Evolutionary conservation across 2,113 vertebrate genomes (phyloP).

Genomic region (Catharus fuscescens): DNA sequence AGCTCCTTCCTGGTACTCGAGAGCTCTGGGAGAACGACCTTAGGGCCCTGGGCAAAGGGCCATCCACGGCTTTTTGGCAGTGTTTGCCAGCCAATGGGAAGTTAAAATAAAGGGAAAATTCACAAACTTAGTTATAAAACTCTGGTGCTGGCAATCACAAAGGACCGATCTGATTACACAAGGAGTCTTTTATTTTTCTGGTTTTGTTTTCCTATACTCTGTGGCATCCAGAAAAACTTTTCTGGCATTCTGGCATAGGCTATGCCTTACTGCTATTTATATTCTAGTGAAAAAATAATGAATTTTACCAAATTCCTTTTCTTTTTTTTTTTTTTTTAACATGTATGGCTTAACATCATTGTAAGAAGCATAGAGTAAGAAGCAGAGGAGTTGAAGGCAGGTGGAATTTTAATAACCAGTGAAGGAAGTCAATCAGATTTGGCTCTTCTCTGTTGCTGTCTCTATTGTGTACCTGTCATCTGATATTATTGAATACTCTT

Average conservation of each 20-base stretch:
- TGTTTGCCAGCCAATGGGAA: not conserved
- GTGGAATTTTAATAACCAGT: not conserved
- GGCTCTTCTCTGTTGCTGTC: rapidly evolving
- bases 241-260: not conserved
- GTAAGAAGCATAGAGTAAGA: not conserved
- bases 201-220: not conserved
- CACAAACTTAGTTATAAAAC: not conserved
- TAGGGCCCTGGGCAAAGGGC: not conserved
- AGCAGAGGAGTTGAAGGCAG: not conserved
- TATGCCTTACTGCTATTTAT: not conserved
- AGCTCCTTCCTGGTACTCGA: not conserved
- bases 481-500: not conserved
- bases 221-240: not conserved
- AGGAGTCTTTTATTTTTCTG: not conserved
- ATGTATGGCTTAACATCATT: not conserved
- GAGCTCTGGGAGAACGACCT: not conserved
- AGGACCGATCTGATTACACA: not conserved
- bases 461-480: not conserved
- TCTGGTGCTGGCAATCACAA: not conserved
- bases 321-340: rapidly evolving
- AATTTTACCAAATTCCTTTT: not conserved
- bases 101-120: not conserved
- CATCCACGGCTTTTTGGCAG: not conserved
- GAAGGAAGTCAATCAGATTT: not conserved
- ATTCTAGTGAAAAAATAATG: not conserved